phyloP scores from a whole-genome alignment of 2,797 vertebrate species.

The Tadarida brasiliensis region DNA sequence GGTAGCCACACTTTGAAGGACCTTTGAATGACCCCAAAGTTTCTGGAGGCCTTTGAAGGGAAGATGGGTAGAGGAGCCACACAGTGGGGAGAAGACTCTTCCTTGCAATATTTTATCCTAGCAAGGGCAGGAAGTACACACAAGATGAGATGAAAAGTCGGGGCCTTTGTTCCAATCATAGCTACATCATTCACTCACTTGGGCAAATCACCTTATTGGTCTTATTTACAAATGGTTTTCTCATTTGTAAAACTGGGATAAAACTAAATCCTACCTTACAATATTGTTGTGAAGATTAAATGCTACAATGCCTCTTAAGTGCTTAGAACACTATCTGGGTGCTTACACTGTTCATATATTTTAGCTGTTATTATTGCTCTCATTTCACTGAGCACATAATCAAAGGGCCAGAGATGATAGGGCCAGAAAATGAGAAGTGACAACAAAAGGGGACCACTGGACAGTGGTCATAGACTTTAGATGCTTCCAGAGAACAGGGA shows the following conservation, averaged over 20 bases:
- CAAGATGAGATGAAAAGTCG: background rate
- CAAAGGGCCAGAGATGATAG: background rate
- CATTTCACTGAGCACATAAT: background rate
- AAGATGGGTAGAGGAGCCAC: background rate
- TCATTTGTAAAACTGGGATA: background rate
- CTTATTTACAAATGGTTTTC: background rate
- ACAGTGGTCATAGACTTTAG: background rate
- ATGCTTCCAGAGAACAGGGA: background rate
- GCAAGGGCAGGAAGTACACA: background rate
- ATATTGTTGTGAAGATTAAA: background rate
- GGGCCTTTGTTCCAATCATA: background rate
- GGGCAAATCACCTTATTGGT: background rate
- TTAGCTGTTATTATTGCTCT: background rate
- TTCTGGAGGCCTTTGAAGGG: background rate
- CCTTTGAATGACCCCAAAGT: background rate
- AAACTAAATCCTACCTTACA: background rate
- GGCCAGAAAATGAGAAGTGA: background rate
- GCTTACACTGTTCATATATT: background rate
- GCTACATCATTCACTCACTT: background rate
- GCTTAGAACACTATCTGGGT: background rate
- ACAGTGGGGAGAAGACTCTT: background rate
- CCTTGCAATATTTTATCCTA: background rate
- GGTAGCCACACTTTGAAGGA: conserved; percentile 2
- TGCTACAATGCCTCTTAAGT: background rate
- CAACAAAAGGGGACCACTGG: background rate